phyloP scores from a whole-genome alignment of 1,140 invertebrate species.

The Pinna nobilis region DNA sequence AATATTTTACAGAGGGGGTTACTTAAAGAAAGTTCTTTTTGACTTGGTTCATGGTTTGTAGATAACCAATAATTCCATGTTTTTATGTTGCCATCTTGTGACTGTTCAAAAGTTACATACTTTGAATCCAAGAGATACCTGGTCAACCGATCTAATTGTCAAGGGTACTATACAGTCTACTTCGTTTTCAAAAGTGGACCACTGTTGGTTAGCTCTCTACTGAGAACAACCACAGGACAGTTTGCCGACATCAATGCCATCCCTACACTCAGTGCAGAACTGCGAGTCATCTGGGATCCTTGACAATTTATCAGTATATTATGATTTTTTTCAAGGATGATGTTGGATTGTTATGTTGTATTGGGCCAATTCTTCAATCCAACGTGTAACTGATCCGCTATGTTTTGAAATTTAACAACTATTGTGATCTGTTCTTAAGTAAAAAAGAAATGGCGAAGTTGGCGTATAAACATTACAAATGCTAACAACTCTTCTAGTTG shows the following conservation, averaged over 20 bases:
- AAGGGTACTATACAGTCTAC: slow-evolving; percentile 26
- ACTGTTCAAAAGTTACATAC: background rate
- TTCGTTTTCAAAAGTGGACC: slow-evolving; percentile 20
- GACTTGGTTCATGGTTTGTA: background rate
- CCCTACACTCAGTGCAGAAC: background rate
- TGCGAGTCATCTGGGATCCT: slow-evolving; percentile 11
- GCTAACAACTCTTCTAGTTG: background rate
- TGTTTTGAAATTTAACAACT: slow-evolving; percentile 47
- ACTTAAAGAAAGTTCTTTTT: background rate
- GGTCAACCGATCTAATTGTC: background rate
- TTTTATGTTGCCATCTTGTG: background rate
- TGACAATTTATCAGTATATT: slow-evolving; percentile 56
- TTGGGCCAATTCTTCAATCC: slow-evolving; percentile 38
- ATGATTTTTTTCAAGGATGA: slow-evolving; percentile 42
- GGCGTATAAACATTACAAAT: background rate
- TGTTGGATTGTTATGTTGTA: slow-evolving; percentile 41
- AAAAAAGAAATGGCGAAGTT: slow-evolving; percentile 31
- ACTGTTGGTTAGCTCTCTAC: background rate
- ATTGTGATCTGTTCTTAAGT: slow-evolving; percentile 45
- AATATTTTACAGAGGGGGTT: background rate
- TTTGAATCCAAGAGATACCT: background rate
- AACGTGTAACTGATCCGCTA: slow-evolving; percentile 50
- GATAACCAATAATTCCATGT: background rate
- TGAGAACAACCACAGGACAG: slow-evolving; percentile 16
- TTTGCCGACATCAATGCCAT: background rate